Evolutionary conservation across 2,113 vertebrate genomes (phyloP), one percentile per base, ranked within the genome.

Genomic region (Pteruthius melanotis): DNA sequence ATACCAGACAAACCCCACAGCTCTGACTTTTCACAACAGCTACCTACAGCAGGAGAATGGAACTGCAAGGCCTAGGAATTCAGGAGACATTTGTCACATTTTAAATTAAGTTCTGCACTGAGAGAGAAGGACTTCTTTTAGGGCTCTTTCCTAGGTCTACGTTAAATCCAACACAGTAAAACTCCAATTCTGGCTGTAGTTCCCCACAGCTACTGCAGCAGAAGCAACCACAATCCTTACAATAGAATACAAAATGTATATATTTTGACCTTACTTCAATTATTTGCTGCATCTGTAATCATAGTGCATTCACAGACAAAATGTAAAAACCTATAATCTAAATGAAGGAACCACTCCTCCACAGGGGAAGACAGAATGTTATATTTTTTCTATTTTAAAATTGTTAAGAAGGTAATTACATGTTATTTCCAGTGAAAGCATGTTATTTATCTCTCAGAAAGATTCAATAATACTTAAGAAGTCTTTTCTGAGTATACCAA

Each of bases 231-330:
- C 56, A 78, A 1, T 54, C 23, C 26, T 28, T 45, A 90, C 23
- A 77, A 80, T 6, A 70, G 47, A 57, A 88, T 35, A 35, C 4
- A 59, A 70, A 93, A 95, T 42, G 14, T 71, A 72, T 63, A 4
- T 60, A 74, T 74, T 89, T 88, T 83, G 45, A 79, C 35, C 59
- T 65, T 75, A 40, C 65, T 89, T 91, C 63, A 45, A 56, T 70
- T 90, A 86, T 81, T 94, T 92, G 77, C 60, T 90, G 84, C 78
- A 87, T 89, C 80, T 78, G 10, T 94, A 95, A 95, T 91, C 63
- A 93, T 3, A 84, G 45, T 57, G 54, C 42, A 53, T 75, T 89
- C 65, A 66, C 22, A 82, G 37, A 57, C n/a, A 53, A 64, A 87
- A 92, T n/a, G 42, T 61, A 82, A 86, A 87, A 77, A 6, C 60